Base-by-base conservation (phyloP, 2,113 vertebrate genomes). In the Gymnocephalus cernua region DNA sequence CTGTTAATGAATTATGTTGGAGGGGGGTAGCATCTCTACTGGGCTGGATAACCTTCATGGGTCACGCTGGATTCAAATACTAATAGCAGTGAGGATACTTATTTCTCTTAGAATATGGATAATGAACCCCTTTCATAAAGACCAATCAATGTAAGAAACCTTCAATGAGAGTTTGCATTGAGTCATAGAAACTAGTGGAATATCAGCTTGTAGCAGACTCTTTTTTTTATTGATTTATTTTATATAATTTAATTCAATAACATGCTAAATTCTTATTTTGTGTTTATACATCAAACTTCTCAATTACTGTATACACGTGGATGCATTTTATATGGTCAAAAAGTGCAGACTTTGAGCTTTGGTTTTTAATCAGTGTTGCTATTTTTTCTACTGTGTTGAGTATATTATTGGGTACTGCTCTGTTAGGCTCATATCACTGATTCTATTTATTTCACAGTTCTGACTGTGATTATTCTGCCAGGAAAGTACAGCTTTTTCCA, bases 381-480 rank as follows among this genome's bases (percentile, higher is more conserved):
- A 16, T 68, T 21, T 19, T 21, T 53, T 44, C 18, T 44, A 12
- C 45, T 27, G 9, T 44, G n/a, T 32, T 45, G 47, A n/a, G 19
- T n/a, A 13, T 70, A 19, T 63, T 41, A 12, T n/a, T 53, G 44
- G 38, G 21, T 61, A 14, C 56, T 19, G 18, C 25, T 58, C 23
- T 21, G 6, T 58, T 41, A 56, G 48, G 25, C 51, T 80, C 35
- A 14, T 32, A 35, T 73, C n/a, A 18, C 14, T 63, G 71, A 76
- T 69, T 86, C 32, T 35, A 47, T 85, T 83, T 77, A 57, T 68
- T 63, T 80, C 72, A 1, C 53, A 62, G 58, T 70, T 79, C 23
- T 69, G 51, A 64, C 29, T 67, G 41, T 81, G 50, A 53, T 27
- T 69, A 35, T 41, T 45, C 72, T 80, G 73, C 67, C 57, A 64